Evolutionary conservation across 2,797 vertebrate genomes (phyloP).

Genomic region (Micromesistius poutassou): DNA sequence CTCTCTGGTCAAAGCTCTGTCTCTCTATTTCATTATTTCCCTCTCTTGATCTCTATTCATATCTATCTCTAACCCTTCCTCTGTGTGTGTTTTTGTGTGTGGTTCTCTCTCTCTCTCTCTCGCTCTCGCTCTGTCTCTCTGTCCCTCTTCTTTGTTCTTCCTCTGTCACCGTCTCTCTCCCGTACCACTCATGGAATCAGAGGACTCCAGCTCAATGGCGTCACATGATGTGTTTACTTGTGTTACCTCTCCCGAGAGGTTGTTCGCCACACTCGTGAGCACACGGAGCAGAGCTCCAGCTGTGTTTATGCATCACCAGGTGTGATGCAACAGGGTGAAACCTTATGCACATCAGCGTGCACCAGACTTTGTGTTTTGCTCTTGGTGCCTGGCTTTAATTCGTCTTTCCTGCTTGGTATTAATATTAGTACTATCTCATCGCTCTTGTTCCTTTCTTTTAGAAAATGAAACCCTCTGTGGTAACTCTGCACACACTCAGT

Average conservation of each 20-base stretch:
- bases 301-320: slow-evolving; percentile 66
- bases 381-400: neutral
- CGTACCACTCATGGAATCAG: neutral
- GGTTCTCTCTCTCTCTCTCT: neutral
- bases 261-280: slow-evolving; percentile 26
- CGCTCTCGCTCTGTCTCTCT: neutral
- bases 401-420: neutral
- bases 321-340: slow-evolving; percentile 58
- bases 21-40: neutral
- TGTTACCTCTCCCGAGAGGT: slow-evolving; percentile 30
- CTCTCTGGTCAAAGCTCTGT: neutral
- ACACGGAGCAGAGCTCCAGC: slow-evolving; percentile 46
- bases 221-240: slow-evolving; percentile 42
- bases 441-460: neutral
- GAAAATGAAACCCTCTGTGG: neutral
- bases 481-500: neutral
- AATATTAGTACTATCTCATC: neutral
- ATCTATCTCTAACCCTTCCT: neutral
- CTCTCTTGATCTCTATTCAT: neutral
- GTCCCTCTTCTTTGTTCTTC: neutral
- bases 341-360: slow-evolving; percentile 32
- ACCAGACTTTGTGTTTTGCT: neutral
- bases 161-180: neutral
- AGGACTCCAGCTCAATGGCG: slow-evolving; percentile 26
- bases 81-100: neutral